A percentile compares a stretch with the other conserved stretches of the same genome.
These are phyloP conservation scores for Enteromius fasciolatus DNA, from an alignment of 2,797 vertebrate species.

Conservation along the genomic window DNA sequence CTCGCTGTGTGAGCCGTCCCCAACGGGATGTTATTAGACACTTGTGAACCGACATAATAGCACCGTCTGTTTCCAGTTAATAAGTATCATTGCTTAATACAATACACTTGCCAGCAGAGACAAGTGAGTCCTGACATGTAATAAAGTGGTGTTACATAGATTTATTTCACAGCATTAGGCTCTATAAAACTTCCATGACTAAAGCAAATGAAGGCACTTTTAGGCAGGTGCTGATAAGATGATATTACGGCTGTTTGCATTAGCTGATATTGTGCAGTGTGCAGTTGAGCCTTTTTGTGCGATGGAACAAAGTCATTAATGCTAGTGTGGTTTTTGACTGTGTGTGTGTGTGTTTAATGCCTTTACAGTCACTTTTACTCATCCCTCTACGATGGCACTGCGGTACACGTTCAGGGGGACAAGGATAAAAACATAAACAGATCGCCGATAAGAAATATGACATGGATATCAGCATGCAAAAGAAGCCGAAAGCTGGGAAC, in stretches of 20 bases:
- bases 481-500: conserved; percentile 76
- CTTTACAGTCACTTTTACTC: conserved; percentile 2
- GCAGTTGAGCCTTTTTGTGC: conserved; percentile 44
- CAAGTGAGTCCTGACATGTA: conserved; percentile 50
- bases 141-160: conserved; percentile 49
- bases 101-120: conserved; percentile 41
- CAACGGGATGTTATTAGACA: conserved; percentile 49
- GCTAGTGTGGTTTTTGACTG: conserved; percentile 16
- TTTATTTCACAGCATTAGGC: conserved; percentile 49
- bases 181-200: conserved; percentile 48
- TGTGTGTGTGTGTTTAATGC: not conserved
- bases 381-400: conserved; percentile 63
- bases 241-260: conserved; percentile 34
- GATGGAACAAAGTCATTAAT: conserved; percentile 56
- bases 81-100: conserved; percentile 53
- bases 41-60: conserved; percentile 47
- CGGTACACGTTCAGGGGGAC: conserved; percentile 73
- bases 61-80: conserved; percentile 51
- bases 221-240: conserved; percentile 41
- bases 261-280: conserved; percentile 36
- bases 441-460: conserved; percentile 83
- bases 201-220: conserved; percentile 49
- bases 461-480: conserved; percentile 84
- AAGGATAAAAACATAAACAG: conserved; percentile 84
- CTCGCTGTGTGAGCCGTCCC: conserved; percentile 43